phyloP scores from a whole-genome alignment of 2,113 vertebrate species.

The Pseudopodoces humilis region DNA sequence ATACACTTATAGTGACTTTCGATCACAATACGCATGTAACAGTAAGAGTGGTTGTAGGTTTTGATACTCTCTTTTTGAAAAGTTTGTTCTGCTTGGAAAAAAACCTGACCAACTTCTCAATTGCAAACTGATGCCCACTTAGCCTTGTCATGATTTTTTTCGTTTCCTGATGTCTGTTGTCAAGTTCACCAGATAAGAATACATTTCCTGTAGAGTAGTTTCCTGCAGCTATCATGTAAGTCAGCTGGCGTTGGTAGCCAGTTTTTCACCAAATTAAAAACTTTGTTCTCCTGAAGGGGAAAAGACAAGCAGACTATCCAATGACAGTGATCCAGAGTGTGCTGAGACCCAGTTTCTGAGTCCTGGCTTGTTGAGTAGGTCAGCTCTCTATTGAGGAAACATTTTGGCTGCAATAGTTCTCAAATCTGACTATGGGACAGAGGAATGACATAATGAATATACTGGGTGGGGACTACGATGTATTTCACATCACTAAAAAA shows the following conservation, averaged over 20 bases:
- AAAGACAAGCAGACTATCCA: neutral
- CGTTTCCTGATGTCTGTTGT: neutral
- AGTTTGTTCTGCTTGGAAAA: neutral
- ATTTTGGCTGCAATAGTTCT: neutral
- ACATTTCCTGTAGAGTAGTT: neutral
- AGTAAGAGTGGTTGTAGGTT: neutral
- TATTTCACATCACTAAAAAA: neutral
- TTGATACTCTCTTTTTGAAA: neutral
- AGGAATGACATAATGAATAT: neutral
- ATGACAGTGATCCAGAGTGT: neutral
- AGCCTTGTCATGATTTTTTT: neutral
- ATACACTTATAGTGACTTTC: neutral
- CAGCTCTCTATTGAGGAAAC: neutral
- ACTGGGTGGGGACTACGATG: rapidly evolving
- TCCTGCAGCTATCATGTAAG: neutral
- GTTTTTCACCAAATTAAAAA: neutral
- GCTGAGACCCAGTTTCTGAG: neutral
- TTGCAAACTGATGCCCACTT: neutral
- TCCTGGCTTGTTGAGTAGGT: neutral
- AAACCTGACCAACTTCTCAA: neutral
- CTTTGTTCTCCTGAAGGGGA: neutral
- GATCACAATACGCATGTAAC: neutral
- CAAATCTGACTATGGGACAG: neutral
- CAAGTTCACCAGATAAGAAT: neutral
- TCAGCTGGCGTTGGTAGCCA: neutral